Evolutionary conservation across 1,140 invertebrate genomes (phyloP).

Genomic region (Arion vulgaris): DNA sequence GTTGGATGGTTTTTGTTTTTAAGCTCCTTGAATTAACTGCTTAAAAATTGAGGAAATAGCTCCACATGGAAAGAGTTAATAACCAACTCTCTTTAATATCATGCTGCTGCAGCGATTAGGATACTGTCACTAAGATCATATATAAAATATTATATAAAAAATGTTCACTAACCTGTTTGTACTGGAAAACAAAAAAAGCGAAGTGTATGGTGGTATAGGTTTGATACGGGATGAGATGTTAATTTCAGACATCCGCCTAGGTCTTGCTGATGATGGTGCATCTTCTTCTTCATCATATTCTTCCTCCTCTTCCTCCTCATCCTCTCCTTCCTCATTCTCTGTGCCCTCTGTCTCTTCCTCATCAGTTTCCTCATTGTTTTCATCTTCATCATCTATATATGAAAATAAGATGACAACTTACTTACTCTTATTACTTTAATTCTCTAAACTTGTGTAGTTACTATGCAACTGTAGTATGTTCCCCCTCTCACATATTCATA

Average conservation of each 20-base stretch:
- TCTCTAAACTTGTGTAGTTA: too few relatives aligned
- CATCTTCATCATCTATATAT: slow-evolving; percentile 46
- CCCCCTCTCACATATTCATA: too few relatives aligned
- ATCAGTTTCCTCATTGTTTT: slow-evolving; percentile 43
- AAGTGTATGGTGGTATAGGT: slow-evolving; percentile 94
- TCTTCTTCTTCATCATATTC: slow-evolving; percentile 75
- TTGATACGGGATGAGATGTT: slow-evolving; percentile 88
- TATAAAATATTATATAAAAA: too few relatives aligned
- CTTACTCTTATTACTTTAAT: too few relatives aligned
- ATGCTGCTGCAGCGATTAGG: too few relatives aligned
- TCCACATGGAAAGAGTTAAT: too few relatives aligned
- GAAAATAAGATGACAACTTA: neutral
- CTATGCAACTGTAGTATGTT: too few relatives aligned
- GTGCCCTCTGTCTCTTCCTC: slow-evolving; percentile 76
- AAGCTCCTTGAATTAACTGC: too few relatives aligned
- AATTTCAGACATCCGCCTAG: slow-evolving; percentile 92
- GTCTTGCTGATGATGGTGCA: slow-evolving; percentile 79
- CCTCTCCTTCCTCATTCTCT: slow-evolving; percentile 70
- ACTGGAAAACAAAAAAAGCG: slow-evolving; percentile 96
- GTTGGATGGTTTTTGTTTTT: too few relatives aligned
- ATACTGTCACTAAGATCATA: too few relatives aligned
- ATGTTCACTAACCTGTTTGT: slow-evolving; percentile 85
- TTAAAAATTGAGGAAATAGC: too few relatives aligned
- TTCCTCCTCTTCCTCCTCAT: slow-evolving; percentile 61
- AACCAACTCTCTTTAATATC: too few relatives aligned